Conservation (phyloP, 2,797 vertebrate species). For the Lepus townsendii region DNA sequence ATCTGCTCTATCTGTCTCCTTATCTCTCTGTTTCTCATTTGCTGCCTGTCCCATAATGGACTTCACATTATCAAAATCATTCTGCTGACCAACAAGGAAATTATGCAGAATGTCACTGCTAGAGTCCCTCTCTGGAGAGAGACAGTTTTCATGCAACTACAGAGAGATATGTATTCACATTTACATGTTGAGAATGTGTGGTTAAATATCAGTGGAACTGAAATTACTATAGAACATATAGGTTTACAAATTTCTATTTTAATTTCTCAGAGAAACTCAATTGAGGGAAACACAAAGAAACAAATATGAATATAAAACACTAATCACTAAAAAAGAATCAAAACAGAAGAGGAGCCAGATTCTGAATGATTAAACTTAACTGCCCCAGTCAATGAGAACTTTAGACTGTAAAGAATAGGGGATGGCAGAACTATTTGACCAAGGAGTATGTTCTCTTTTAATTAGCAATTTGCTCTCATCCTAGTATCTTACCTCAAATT, state of each 20-base stretch:
- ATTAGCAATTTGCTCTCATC: not conserved
- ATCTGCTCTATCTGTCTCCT: not conserved
- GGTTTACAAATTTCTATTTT: too few species aligned
- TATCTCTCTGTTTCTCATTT: not conserved
- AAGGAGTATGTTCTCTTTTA: not conserved
- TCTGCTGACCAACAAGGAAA: not conserved
- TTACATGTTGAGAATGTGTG: not conserved
- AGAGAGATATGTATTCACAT: not conserved
- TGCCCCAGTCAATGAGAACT: too few species aligned
- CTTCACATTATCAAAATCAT: not conserved
- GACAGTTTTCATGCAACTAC: not conserved
- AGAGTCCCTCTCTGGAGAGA: not conserved
- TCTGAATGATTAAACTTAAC: not conserved
- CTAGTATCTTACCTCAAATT: not conserved
- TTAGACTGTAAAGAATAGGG: not conserved
- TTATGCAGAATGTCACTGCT: not conserved
- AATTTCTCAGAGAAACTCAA: not conserved
- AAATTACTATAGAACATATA: not conserved
- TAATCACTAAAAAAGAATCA: not conserved
- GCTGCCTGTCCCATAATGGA: not conserved
- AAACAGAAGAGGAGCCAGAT: not conserved
- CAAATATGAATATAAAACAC: not conserved
- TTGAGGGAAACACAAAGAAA: too few species aligned
- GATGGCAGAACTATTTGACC: not conserved
- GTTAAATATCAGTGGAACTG: not conserved